Base-by-base conservation (phyloP, 2,888 invertebrate species). In the Tromatobia lineatoria region DNA sequence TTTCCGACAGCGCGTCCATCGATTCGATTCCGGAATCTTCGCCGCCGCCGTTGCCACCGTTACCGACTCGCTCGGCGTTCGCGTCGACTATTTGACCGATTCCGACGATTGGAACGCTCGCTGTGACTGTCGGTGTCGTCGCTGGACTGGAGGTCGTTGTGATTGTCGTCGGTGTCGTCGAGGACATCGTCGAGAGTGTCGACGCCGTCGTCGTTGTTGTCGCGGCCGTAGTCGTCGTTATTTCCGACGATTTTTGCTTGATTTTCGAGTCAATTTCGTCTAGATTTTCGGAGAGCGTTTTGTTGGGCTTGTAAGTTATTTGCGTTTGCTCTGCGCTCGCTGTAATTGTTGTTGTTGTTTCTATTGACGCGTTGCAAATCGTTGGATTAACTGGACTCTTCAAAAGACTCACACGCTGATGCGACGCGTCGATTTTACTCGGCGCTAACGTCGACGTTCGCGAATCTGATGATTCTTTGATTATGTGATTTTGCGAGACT, bases 11-110 rank as follows among this genome's bases (percentile, higher is more conserved):
- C 2, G 98, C 98, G 92, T 98, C 98, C 98, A 98, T 98, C 50
- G 98, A 98, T 93, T 98, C 98, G 79, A 98, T 98, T 18, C 98
- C 98, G 79, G 98, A 98, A 94, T 98, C 98, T 92, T 98, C 98
- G 61, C 98, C 98, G 45, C 91, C 89, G 38, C 89, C 90, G 77
- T 88, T 88, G 25, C 88, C 90, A 66, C 88, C 86, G 57, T 86
- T 87, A 11, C 86, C 89, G n/a, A 88, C 88, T 83, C 92, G 88
- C 75, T 92, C 91, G 3, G 88, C 75, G 52, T 59, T 90, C 20
- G 89, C 86, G 20, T 91, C 91, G 13, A 90, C 90, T 1, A 87
- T 87, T 20, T 75, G 84, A 59, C 15, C 90, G 89, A 18, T 71
- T 69, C 91, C 90, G 50, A 89, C 90, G 4, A 91, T 89, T 13